Percentiles rank a stretch among this genome's conserved stretches.
These are phyloP conservation scores for Huso huso DNA, from an alignment of 2,797 vertebrate species.

Conservation along the genomic window DNA sequence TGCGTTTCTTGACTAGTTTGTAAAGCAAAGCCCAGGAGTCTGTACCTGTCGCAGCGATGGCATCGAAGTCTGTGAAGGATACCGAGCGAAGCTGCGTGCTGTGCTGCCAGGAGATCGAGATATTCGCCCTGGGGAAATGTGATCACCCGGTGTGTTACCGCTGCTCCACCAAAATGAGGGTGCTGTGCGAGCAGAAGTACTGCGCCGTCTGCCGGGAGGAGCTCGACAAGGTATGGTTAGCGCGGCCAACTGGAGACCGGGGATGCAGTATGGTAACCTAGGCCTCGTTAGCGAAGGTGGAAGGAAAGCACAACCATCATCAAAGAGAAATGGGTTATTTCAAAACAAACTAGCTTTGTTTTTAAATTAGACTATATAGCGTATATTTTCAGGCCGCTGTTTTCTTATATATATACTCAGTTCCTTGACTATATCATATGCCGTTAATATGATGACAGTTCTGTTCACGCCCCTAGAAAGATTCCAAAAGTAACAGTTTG, in stretches of 20 bases:
- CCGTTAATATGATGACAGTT: no score
- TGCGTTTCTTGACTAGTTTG: background rate
- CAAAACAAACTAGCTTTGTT: no score
- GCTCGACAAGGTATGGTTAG: constrained; percentile 76
- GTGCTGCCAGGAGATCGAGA: constrained; percentile 87
- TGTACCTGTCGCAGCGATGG: constrained; percentile 38
- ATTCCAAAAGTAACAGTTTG: no score
- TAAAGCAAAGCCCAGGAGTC: background rate
- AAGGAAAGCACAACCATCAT: no score
- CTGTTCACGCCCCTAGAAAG: no score
- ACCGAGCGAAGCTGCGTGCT: constrained; percentile 77
- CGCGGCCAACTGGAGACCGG: constrained; percentile 21
- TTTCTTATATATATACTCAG: no score
- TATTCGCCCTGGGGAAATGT: constrained; percentile 88
- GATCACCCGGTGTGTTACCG: constrained; percentile 95
- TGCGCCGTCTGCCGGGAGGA: constrained; percentile 96
- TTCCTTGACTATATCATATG: no score
- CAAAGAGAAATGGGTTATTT: no score
- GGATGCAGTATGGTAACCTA: constrained; percentile 23
- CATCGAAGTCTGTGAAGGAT: constrained; percentile 49
- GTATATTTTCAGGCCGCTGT: no score
- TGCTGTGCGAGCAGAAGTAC: constrained; percentile 91
- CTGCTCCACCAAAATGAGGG: constrained; percentile 95
- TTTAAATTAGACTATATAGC: no score
- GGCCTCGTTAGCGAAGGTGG: constrained; percentile 25